These are phyloP conservation scores for Diogma glabrata DNA, from an alignment of 2,888 invertebrate species.

Conservation along the genomic window DNA sequence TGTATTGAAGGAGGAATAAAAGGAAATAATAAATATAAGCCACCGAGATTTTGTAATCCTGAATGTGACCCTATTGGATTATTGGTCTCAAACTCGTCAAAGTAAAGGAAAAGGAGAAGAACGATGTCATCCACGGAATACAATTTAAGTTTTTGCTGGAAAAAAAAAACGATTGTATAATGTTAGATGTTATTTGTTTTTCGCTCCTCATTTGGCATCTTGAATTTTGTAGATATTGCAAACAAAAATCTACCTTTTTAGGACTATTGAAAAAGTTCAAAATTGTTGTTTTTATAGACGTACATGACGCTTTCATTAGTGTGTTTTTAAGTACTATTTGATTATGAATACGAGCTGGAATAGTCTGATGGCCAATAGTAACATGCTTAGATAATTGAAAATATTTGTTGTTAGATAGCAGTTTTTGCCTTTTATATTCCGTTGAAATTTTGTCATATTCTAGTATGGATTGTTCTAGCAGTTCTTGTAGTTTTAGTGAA, in stretches of 20 bases:
- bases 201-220: background rate
- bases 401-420: background rate
- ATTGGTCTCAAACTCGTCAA: conserved; percentile 14
- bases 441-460: background rate
- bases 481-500: background rate
- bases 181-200: background rate
- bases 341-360: background rate
- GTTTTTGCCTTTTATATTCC: background rate
- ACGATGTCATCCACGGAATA: background rate
- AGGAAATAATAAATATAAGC: conserved; percentile 10
- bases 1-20: background rate
- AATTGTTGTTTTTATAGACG: background rate
- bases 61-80: background rate
- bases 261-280: background rate
- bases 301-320: background rate
- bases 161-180: background rate
- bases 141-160: background rate
- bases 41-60: background rate
- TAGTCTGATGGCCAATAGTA: background rate
- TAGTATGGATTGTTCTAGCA: background rate
- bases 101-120: conserved; percentile 15
- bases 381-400: background rate
- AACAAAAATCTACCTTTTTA: background rate
- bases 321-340: background rate
- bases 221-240: background rate